Percentiles rank a stretch among this genome's conserved stretches.
phyloP scores from a whole-genome alignment of 2,888 invertebrate species.

The Drosophila emarginata region DNA sequence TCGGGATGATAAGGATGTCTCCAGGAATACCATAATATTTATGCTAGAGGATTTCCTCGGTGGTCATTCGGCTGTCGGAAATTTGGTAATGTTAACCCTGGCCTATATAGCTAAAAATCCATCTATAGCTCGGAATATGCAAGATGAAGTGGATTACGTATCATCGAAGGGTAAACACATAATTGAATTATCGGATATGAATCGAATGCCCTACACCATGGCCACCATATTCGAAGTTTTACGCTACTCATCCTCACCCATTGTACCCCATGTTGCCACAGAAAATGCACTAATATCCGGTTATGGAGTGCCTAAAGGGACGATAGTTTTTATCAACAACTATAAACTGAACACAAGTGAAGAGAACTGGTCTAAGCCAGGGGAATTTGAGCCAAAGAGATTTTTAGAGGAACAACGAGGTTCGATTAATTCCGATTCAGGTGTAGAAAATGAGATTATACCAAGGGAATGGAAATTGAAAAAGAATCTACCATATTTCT shows the following conservation, averaged over 20 bases:
- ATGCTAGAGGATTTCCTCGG: constrained; percentile 94
- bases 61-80: constrained; percentile 93
- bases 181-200: constrained; percentile 86
- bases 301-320: constrained; percentile 88
- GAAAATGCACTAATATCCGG: constrained; percentile 88
- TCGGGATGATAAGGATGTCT: constrained; percentile 85
- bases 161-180: constrained; percentile 83
- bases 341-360: constrained; percentile 90
- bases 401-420: constrained; percentile 85
- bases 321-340: constrained; percentile 92
- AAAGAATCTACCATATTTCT: constrained; percentile 87
- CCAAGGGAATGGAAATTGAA: constrained; percentile 78
- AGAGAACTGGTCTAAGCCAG: constrained; percentile 88
- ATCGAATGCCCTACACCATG: constrained; percentile 89
- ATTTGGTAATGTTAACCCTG: constrained; percentile 89
- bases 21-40: constrained; percentile 89
- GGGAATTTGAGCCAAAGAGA: constrained; percentile 89
- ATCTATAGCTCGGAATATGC: constrained; percentile 86
- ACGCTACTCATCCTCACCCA: constrained; percentile 91
- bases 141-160: constrained; percentile 86
- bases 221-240: constrained; percentile 91
- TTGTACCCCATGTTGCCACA: constrained; percentile 94
- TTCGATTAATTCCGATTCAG: constrained; percentile 84
- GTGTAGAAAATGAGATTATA: constrained; percentile 83
- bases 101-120: constrained; percentile 87